Conservation (phyloP, 2,113 vertebrate species). For the Rhizomys pruinosus region DNA sequence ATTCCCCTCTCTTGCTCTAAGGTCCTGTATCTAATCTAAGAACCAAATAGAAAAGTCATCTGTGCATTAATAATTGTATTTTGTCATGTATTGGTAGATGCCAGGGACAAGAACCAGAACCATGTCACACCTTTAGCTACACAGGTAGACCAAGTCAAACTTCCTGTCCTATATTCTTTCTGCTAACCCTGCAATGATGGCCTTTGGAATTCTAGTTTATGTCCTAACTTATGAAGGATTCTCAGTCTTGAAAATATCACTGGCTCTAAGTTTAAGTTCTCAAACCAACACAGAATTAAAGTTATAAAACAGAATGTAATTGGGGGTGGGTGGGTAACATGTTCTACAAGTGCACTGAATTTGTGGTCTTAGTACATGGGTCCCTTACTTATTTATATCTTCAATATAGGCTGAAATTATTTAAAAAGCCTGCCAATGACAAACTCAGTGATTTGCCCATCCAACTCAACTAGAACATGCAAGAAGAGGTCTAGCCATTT, state of each 20-base stretch:
- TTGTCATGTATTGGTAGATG: background rate
- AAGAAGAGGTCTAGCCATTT: background rate
- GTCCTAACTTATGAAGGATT: background rate
- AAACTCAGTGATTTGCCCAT: conserved; percentile 15
- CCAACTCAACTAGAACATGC: background rate
- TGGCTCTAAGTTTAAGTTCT: background rate
- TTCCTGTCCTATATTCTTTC: background rate
- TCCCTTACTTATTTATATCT: background rate
- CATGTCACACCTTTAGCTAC: background rate
- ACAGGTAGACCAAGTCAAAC: background rate
- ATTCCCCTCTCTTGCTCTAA: background rate
- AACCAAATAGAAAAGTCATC: background rate
- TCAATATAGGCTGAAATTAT: background rate
- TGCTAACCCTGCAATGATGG: background rate
- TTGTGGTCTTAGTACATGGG: background rate
- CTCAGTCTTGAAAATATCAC: background rate
- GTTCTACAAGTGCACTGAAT: background rate
- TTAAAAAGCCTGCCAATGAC: background rate
- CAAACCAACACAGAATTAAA: background rate
- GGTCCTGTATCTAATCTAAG: background rate
- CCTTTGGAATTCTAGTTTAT: background rate
- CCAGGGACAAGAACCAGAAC: background rate
- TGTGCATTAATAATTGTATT: background rate
- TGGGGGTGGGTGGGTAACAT: background rate
- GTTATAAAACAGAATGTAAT: background rate